Conservation (phyloP, 2,113 vertebrate species). For the Mystacornis crossleyi region DNA sequence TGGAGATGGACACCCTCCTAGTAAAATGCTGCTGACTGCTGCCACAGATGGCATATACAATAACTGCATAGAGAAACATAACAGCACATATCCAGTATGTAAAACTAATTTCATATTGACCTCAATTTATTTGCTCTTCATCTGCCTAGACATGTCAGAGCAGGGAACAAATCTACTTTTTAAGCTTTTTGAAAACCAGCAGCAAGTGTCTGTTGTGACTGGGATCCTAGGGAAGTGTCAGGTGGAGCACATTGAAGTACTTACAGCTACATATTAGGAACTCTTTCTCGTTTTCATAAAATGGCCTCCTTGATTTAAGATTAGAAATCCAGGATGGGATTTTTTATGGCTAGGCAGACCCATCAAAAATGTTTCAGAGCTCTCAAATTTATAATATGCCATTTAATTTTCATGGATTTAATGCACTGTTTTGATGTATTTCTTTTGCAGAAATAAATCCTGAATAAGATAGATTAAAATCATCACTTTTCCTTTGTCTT, state of each 20-base stretch:
- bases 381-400: not conserved
- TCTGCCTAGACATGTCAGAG: not conserved
- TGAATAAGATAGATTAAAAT: not conserved
- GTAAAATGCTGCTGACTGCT: not conserved
- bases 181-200: not conserved
- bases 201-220: not conserved
- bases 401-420: not conserved
- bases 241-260: not conserved
- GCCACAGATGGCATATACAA: not conserved
- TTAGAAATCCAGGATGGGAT: not conserved
- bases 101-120: not conserved
- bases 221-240: not conserved
- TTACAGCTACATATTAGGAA: not conserved
- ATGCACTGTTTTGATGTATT: not conserved
- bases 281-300: not conserved
- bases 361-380: not conserved
- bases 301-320: not conserved
- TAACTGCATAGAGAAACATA: not conserved
- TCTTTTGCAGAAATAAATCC: not conserved
- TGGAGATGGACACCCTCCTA: not conserved
- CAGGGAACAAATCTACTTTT: not conserved
- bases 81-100: not conserved
- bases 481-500: not conserved
- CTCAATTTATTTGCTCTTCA: not conserved
- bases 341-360: not conserved